A percentile compares a stretch with the other conserved stretches of the same genome.
Conservation (phyloP, 2,797 vertebrate genomes). For the Leptatherina wallacei region DNA sequence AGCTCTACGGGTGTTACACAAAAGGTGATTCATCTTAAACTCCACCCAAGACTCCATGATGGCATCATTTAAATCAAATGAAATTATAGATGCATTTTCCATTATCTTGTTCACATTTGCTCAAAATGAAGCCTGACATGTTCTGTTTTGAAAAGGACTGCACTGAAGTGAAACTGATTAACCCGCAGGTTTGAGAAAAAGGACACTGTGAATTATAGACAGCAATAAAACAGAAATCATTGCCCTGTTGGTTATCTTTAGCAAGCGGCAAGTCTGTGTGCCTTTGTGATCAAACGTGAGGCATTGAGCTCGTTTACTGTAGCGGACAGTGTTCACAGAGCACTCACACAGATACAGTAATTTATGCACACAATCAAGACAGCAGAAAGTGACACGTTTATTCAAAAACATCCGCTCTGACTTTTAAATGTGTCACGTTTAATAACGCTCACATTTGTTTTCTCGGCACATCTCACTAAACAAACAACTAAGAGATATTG, state of each 20-base stretch:
- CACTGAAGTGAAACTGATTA: not conserved
- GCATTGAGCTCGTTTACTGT: conserved; percentile 30
- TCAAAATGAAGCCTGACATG: not conserved
- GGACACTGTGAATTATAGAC: not conserved
- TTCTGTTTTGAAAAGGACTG: not conserved
- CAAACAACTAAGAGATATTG: conserved; percentile 67
- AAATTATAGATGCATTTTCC: not conserved
- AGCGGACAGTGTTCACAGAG: conserved; percentile 19
- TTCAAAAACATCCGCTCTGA: conserved; percentile 61
- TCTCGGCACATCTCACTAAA: conserved; percentile 63
- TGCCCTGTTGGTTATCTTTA: conserved; percentile 35
- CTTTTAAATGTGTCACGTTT: conserved; percentile 60
- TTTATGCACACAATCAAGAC: conserved; percentile 49
- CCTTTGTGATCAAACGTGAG: conserved; percentile 43
- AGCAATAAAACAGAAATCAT: not conserved
- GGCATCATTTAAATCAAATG: not conserved
- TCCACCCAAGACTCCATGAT: not conserved
- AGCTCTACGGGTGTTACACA: not conserved
- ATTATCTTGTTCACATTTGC: not conserved
- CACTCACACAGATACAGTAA: conserved; percentile 50
- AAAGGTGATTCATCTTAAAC: not conserved
- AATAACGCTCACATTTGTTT: conserved; percentile 63
- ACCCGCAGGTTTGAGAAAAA: not conserved
- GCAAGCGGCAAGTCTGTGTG: conserved; percentile 33
- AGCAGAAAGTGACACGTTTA: conserved; percentile 57